Base-by-base conservation (phyloP, 2,113 vertebrate species). In the Oreocharis arfaki region DNA sequence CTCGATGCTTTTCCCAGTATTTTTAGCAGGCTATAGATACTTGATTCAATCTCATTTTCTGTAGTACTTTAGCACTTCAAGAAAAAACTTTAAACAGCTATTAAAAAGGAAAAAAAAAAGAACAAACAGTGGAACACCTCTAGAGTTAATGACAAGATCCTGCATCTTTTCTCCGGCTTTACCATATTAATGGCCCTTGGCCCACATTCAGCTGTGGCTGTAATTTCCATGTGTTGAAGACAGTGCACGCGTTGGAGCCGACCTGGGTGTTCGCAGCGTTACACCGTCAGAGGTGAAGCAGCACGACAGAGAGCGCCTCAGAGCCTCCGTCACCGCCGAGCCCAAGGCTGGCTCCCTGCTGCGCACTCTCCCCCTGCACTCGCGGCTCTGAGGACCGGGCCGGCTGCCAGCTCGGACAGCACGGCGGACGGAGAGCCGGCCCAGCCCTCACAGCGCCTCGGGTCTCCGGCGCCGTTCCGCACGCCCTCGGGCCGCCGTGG, bases 271-370 rank as follows among this genome's bases (percentile, higher is more conserved):
- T 12, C 41, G 4, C 10, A 6, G 68, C 8, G 35, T 37, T 5
- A 1, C 41, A 4, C 15, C 22, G 21, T 16, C 64, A 9, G 18
- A 28, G 3, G 0, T 2, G 37, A 27, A 59, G 41, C 65, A 7
- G 26, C 37, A 3, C 10, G 17, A 10, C 35, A 4, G 30, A 61
- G 14, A 46, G 11, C 22, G 23, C 10, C 39, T 26, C 23, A 0
- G 59, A 18, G 11, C 16, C 63, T 4, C 10, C 64, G 0, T 5
- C 7, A 2, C 23, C 13, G 4, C 30, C 3, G 37, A 5, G 44
- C 35, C 22, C 44, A 2, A 11, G 33, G 35, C n/a, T 16, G 44
- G 16, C 44, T 26, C 23, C 49, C 20, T 0, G 18, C 3, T 2
- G 23, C 4, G 47, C 53, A 0, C 10, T 11, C 41, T 16, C 8